Evolutionary conservation across 2,797 vertebrate genomes (phyloP).

Genomic region (Saxicola maurus): DNA sequence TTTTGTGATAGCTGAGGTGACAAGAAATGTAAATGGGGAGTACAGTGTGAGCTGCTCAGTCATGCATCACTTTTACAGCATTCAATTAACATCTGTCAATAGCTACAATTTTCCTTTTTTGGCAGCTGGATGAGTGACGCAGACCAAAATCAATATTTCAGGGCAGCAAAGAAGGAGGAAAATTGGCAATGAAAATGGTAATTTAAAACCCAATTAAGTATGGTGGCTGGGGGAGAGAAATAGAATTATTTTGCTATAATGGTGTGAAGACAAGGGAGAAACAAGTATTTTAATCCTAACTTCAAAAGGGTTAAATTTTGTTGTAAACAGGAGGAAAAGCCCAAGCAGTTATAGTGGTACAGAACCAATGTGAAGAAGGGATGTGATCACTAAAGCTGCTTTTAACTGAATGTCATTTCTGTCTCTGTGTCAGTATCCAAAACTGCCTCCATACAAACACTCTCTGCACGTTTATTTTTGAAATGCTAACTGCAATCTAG

Average conservation of each 20-base stretch:
- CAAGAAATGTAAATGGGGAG: neutral
- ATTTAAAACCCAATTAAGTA: constrained; percentile 34
- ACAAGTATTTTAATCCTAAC: neutral
- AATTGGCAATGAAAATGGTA: neutral
- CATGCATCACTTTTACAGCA: constrained; percentile 15
- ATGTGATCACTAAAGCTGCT: neutral
- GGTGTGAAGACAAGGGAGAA: neutral
- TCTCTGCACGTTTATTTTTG: neutral
- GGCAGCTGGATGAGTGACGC: neutral
- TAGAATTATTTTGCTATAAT: neutral
- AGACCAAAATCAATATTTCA: constrained; percentile 3
- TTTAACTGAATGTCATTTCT: neutral
- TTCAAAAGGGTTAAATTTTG: neutral
- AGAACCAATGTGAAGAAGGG: neutral
- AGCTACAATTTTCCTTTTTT: constrained; percentile 36
- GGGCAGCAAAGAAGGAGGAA: neutral
- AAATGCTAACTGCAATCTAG: constrained; percentile 10
- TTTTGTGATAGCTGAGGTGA: neutral
- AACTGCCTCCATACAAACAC: neutral
- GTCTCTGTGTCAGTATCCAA: neutral
- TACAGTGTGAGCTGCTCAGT: neutral
- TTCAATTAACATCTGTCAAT: constrained; percentile 42
- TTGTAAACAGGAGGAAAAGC: neutral
- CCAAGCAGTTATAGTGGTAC: neutral
- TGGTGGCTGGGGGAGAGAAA: neutral